Evolutionary conservation across 2,113 vertebrate species (phyloP), one percentile per base, ranked within the genome.

Genomic region (Chloebia gouldiae): DNA sequence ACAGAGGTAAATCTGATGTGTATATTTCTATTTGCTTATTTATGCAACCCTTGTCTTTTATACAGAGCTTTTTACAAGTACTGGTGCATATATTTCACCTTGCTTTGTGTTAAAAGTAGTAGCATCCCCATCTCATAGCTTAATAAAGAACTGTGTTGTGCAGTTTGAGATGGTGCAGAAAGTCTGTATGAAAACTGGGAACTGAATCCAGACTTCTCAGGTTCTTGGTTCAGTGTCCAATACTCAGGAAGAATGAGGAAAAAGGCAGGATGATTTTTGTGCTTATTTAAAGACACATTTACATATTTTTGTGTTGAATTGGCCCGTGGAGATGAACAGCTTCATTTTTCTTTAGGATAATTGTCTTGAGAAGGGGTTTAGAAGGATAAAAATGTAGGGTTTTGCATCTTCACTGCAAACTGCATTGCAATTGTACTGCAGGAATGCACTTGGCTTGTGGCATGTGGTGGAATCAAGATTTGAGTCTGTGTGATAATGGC

Each of bases 391-490:
- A 94, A 78, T 33, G 5, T 33, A 42, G 54, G 23, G 30, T 68
- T 91, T 85, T 90, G 68, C 56, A 53, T 86, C 35, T 86, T 77
- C 12, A 31, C 68, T 25, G 4, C 68, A 73, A 93, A 70, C 39
- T 88, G 37, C 44, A 50, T 72, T 92, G 71, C 59, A 82, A 2
- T 44, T 80, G 90, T 80, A 50, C 39, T 83, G 79, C 42, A 94
- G 68, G 92, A 93, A 82, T 63, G 47, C 33, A 15, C 47, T 82
- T 87, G 80, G 47, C 79, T 90, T 63, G 28, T 86, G 84, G 84
- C 71, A 80, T 95, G 94, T 90, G 88, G 54, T 82, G 68, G 64
- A 90, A 96, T 83, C 85, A 81, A 83, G 51, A 30, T 86, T 95
- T 88, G 85, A 77, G n/a, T 88, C 50, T 27, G 19, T 80, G 56